Percentiles rank a stretch among this genome's conserved stretches.
Evolutionary conservation across 2,888 invertebrate species (phyloP).

Genomic region (Ornithoptera priamus): DNA sequence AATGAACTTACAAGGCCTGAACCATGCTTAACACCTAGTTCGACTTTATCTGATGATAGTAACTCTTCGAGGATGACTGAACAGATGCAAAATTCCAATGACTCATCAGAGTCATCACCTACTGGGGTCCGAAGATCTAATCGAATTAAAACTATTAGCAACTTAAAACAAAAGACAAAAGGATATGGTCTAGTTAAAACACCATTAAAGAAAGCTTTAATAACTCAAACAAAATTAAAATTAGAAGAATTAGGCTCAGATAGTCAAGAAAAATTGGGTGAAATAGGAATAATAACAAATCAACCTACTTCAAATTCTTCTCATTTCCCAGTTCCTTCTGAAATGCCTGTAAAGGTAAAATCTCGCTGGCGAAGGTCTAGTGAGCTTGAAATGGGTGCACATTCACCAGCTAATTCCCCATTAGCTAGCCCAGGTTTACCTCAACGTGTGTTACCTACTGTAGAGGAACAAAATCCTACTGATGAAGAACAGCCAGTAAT

Average conservation of each 20-base stretch:
- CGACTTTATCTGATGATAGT: conserved; percentile 71
- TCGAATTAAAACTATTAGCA: conserved; percentile 87
- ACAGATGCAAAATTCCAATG: conserved; percentile 64
- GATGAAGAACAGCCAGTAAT: conserved; percentile 44
- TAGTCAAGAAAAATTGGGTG: conserved; percentile 65
- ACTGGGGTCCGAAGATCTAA: conserved; percentile 85
- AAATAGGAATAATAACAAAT: conserved; percentile 40
- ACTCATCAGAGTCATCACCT: conserved; percentile 74
- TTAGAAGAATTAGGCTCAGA: conserved; percentile 81
- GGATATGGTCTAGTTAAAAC: conserved; percentile 83
- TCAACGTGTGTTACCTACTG: conserved; percentile 48
- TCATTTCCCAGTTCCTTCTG: conserved; percentile 70
- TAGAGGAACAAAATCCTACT: conserved; percentile 47
- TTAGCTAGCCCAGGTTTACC: conserved; percentile 63
- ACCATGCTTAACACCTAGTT: conserved; percentile 71
- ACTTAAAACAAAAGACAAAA: conserved; percentile 83
- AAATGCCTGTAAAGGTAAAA: conserved; percentile 88
- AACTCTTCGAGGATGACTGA: conserved; percentile 67
- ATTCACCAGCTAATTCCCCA: conserved; percentile 66
- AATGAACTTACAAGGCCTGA: conserved; percentile 60
- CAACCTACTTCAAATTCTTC: conserved; percentile 59
- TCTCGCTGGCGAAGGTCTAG: conserved; percentile 88
- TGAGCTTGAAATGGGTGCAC: conserved; percentile 84
- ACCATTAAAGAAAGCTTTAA: conserved; percentile 70
- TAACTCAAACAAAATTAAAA: conserved; percentile 75